phyloP scores from a whole-genome alignment of 2,797 vertebrate species.

The Neosalanx taihuensis region DNA sequence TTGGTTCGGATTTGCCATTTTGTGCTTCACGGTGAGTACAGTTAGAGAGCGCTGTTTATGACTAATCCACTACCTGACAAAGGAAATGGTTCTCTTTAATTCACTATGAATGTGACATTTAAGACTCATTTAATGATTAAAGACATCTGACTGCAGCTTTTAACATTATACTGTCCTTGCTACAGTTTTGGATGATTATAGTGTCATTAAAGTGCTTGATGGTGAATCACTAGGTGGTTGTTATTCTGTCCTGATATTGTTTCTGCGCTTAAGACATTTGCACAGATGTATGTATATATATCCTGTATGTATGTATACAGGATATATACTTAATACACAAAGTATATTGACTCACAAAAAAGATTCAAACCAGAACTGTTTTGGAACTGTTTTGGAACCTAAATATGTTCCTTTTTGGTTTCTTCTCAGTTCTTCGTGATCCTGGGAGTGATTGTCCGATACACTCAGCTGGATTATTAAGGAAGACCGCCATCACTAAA shows the following conservation, averaged over 20 bases:
- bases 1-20: constrained; percentile 84
- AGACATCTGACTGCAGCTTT: no score
- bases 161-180: no score
- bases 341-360: no score
- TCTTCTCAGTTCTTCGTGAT: constrained; percentile 25
- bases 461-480: constrained; percentile 13
- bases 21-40: constrained; percentile 81
- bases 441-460: constrained; percentile 22
- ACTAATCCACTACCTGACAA: neutral
- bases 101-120: neutral
- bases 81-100: neutral
- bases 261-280: no score
- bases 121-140: no score
- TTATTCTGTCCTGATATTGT: no score
- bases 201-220: no score
- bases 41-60: neutral
- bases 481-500: neutral
- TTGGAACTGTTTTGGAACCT: neutral
- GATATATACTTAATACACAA: no score
- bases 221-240: no score
- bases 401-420: constrained; percentile 8
- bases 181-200: no score
- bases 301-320: no score
- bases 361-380: neutral
- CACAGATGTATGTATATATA: no score